Base-by-base conservation (phyloP, 2,113 vertebrate species). In the Malurus elegans region DNA sequence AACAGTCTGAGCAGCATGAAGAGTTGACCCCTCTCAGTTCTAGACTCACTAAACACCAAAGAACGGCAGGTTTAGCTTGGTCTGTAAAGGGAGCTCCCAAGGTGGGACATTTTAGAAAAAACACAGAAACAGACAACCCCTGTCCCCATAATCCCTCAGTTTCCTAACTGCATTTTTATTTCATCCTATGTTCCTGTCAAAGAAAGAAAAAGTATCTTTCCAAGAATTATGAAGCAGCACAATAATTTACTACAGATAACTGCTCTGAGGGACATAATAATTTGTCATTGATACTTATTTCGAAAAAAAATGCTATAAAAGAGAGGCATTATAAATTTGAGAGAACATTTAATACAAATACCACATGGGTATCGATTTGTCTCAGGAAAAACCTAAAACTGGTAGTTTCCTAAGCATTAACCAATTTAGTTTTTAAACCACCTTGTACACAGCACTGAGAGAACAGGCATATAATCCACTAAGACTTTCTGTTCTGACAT, bases 61-160 rank as follows among this genome's bases (percentile, higher is more conserved):
- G 32, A 71, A 50, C 54, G 12, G 21, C 32, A 82, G 4, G 18
- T 47, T 74, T 54, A 61, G 31, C 21, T 17, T 86, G 45, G 25
- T 54, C 24, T 65, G 8, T 40, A 76, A 76, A 65, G 2, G 5
- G 5, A 72, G 31, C 16, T 94, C 29, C 45, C 65, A 34, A 85
- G 51, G n/a, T 6, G 40, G 20, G 74, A 67, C 24, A 56, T 9
- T 16, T 58, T 8, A 23, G 10, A 28, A 83, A 64, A 83, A 54
- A 12, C 3, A 70, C 0, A 56, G 12, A 17, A 61, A 47, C 0
- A 0, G 36, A 48, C 6, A 79, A 25, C 2, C 1, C 5, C 12
- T 14, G 5, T 6, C 3, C n/a, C 19, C 3, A 0, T 32, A 79
- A 86, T 11, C 16, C 14, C 19, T 66, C 53, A 2, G 8, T 45